Conservation (phyloP, 1,140 invertebrate genomes). For the Polypedilum vanderplanki region DNA sequence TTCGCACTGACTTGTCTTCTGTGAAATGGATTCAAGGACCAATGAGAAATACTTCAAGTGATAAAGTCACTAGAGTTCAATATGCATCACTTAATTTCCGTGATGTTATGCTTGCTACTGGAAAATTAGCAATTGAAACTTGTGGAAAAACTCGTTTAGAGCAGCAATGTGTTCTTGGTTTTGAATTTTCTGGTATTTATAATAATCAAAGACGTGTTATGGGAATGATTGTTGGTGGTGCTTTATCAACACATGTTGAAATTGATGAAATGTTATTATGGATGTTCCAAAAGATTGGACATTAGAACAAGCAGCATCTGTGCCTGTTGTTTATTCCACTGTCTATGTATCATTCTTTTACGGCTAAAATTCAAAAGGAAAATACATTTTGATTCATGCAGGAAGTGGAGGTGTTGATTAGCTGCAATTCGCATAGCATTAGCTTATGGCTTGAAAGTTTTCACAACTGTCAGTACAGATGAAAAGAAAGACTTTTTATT, state of each 20-base stretch:
- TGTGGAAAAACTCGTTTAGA: slow-evolving; percentile 47
- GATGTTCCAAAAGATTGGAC: slow-evolving; percentile 76
- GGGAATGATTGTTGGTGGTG: slow-evolving; percentile 55
- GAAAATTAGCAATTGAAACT: slow-evolving; percentile 59
- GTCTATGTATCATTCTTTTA: slow-evolving; percentile 71
- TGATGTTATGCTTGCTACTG: slow-evolving; percentile 71
- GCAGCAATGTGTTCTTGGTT: slow-evolving; percentile 61
- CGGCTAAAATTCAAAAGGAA: slow-evolving; percentile 58
- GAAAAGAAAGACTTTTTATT: slow-evolving; percentile 73
- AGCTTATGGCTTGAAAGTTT: slow-evolving; percentile 60
- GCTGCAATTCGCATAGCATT: slow-evolving; percentile 75
- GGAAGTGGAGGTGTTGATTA: slow-evolving; percentile 79
- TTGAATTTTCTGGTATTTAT: slow-evolving; percentile 62
- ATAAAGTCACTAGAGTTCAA: slow-evolving; percentile 49
- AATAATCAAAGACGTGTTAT: slow-evolving; percentile 58
- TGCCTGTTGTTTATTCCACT: slow-evolving; percentile 80
- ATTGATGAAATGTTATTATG: slow-evolving; percentile 56
- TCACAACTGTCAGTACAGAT: slow-evolving; percentile 64
- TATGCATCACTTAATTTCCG: slow-evolving; percentile 68
- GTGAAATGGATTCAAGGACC: slow-evolving; percentile 73
- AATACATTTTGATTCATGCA: slow-evolving; percentile 77
- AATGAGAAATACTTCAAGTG: slow-evolving; percentile 41
- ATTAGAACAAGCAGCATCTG: slow-evolving; percentile 78
- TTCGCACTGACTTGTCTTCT: slow-evolving; percentile 76
- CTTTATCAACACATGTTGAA: slow-evolving; percentile 57